Conservation (phyloP, 2,797 vertebrate species). For the Schizopygopsis malacanthus region DNA sequence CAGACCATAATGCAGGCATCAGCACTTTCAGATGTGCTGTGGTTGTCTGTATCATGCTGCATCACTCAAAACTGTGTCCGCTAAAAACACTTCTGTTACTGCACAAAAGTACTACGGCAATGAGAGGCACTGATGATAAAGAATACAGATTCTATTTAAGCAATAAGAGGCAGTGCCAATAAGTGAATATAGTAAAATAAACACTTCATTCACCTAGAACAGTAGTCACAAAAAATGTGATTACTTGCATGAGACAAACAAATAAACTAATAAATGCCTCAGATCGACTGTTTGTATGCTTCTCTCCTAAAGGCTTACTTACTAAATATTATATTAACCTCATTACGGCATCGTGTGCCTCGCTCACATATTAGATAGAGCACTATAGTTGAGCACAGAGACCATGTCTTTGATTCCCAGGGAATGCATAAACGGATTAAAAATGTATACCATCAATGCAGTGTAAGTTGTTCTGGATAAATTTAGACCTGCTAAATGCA, state of each 20-base stretch:
- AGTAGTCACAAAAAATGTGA: not conserved
- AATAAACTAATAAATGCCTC: not conserved
- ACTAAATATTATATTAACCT: not conserved
- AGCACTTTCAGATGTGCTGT: not conserved
- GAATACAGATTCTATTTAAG: conserved; percentile 19
- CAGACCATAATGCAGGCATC: conserved; percentile 9
- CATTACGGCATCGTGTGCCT: not conserved
- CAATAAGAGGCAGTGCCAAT: not conserved
- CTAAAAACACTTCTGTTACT: conserved; percentile 42
- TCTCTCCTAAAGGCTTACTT: not conserved
- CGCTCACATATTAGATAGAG: not conserved
- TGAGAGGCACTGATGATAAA: conserved; percentile 34
- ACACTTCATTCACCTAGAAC: not conserved
- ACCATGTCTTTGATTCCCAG: not conserved
- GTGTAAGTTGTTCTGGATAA: not conserved
- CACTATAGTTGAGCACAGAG: not conserved
- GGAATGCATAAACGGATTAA: not conserved
- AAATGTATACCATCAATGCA: not conserved
- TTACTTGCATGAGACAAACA: not conserved
- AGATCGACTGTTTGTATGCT: not conserved
- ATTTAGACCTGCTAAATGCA: conserved; percentile 7
- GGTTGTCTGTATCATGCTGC: not conserved
- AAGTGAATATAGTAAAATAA: not conserved
- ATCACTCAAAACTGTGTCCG: conserved; percentile 8
- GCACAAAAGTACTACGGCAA: conserved; percentile 22